phyloP scores from a whole-genome alignment of 2,113 vertebrate genomes.

The Atractosteus spatula region DNA sequence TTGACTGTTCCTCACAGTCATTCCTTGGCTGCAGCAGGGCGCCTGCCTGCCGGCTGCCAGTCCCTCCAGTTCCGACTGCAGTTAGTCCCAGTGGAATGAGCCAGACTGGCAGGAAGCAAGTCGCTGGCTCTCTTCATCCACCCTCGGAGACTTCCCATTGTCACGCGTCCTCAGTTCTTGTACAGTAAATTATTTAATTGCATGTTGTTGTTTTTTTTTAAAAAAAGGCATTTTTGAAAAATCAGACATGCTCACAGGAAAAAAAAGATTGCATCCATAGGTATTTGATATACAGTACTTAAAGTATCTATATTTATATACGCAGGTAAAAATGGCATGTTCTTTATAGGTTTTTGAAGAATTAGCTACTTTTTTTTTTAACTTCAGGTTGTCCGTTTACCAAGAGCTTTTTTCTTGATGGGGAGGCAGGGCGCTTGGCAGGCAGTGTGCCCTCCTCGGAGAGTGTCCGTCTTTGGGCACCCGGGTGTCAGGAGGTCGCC shows the following conservation, averaged over 20 bases:
- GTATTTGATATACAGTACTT: constrained; percentile 46
- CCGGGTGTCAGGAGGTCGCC: no score
- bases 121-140: no score
- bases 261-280: constrained; percentile 29
- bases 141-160: neutral
- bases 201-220: constrained; percentile 40
- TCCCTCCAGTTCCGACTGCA: no score
- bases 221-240: constrained; percentile 36
- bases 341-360: constrained; percentile 29
- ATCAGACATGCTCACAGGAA: constrained; percentile 38
- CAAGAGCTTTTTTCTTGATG: no score
- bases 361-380: constrained; percentile 36
- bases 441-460: no score
- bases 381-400: constrained; percentile 15
- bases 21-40: no score
- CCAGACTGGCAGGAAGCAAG: no score
- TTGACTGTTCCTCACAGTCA: no score
- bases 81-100: no score
- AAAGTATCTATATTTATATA: constrained; percentile 41
- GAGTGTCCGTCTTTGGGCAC: no score
- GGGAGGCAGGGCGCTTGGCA: no score
- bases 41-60: no score
- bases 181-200: constrained; percentile 67
- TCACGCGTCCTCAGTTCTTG: constrained; percentile 40
- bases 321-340: constrained; percentile 29